phyloP scores from a whole-genome alignment of 1,140 invertebrate genomes.

The Pseudomyrmex concolor region DNA sequence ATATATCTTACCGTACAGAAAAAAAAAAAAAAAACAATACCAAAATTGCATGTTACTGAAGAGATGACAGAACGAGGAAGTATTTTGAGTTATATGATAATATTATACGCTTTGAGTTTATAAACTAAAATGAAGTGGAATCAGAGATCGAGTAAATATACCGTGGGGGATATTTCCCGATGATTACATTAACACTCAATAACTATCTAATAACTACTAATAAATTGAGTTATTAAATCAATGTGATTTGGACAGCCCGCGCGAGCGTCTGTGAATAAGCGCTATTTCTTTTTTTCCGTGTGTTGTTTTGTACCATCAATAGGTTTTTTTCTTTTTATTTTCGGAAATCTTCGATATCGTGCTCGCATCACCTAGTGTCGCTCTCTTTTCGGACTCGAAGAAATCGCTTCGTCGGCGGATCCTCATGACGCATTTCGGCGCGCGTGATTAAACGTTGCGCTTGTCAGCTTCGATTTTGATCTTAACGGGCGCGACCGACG shows the following conservation, averaged over 20 bases:
- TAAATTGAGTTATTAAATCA: slow-evolving; percentile 15
- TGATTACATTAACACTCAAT: slow-evolving; percentile 26
- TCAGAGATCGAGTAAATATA: slow-evolving; percentile 1
- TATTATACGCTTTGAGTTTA: slow-evolving; percentile 26
- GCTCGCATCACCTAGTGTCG: no score
- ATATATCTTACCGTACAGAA: no score
- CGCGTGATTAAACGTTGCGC: slow-evolving; percentile 66
- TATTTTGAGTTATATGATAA: neutral
- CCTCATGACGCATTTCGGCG: slow-evolving; percentile 40
- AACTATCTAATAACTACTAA: slow-evolving; percentile 8
- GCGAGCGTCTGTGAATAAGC: neutral
- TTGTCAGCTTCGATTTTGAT: slow-evolving; percentile 77
- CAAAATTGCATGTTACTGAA: neutral
- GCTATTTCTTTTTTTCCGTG: no score
- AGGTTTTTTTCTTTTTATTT: slow-evolving; percentile 8
- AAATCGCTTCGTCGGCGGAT: neutral
- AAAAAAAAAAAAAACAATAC: no score
- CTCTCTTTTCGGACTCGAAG: neutral
- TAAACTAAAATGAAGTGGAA: slow-evolving; percentile 8
- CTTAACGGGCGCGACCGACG: slow-evolving; percentile 72
- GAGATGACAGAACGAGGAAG: neutral
- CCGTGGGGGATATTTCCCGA: slow-evolving; percentile 2
- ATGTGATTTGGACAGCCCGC: neutral
- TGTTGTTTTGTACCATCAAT: no score
- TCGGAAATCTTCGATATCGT: neutral